Conservation (phyloP, 2,888 invertebrate genomes). For the Herminia tarsipennalis region DNA sequence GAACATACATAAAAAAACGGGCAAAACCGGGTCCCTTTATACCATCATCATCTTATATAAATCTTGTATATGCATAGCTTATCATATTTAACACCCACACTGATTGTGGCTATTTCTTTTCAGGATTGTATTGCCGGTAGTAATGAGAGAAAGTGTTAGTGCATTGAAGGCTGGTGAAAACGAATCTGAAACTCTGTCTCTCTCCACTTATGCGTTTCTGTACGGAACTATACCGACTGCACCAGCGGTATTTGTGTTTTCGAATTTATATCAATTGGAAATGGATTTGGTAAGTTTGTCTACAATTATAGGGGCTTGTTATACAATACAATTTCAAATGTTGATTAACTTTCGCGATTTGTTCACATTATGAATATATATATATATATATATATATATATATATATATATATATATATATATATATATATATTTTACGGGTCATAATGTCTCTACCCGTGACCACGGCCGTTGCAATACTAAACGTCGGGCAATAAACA, state of each 20-base stretch:
- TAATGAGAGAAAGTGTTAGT: conserved; percentile 94
- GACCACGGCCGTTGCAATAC: no score
- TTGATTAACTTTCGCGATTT: neutral
- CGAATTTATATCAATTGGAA: conserved; percentile 94
- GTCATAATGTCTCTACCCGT: no score
- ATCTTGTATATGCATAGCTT: no score
- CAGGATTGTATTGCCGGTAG: conserved; percentile 92
- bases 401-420: no score
- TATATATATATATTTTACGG: no score
- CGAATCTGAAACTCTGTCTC: conserved; percentile 90
- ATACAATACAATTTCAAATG: neutral
- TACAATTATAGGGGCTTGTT: neutral
- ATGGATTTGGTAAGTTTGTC: conserved; percentile 91
- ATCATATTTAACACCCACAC: no score
- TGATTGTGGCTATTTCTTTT: conserved; percentile 48
- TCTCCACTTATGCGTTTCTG: conserved; percentile 97
- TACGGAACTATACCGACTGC: conserved; percentile 98
- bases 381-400: no score
- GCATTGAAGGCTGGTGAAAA: conserved; percentile 89
- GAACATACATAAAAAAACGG: no score
- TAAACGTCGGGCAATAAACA: no score
- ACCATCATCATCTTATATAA: no score
- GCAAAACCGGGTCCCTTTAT: no score
- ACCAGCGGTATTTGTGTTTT: conserved; percentile 98
- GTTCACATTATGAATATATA: no score